Base-by-base conservation (phyloP, 2,888 invertebrate species). In the Margaritifera margaritifera region DNA sequence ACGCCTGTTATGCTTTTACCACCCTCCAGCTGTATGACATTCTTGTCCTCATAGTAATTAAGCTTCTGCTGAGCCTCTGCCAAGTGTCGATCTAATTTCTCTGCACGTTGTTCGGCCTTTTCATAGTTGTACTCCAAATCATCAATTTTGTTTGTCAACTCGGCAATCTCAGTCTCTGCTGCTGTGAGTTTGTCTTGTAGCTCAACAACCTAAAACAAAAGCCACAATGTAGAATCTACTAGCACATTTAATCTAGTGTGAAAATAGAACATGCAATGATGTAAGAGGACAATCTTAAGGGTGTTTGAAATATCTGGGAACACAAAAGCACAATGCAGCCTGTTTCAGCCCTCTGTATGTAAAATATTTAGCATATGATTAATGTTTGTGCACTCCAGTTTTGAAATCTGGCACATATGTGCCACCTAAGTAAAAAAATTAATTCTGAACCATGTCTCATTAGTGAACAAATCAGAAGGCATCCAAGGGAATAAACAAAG, bases 31-130 rank as follows among this genome's bases (percentile, higher is more conserved):
- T 86, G 80, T 60, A 84, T 80, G 6, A 81, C 81, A 63, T 83
- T 81, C 19, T 85, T 86, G 77, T 87, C 87, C 78, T 88, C 84
- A 78, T 86, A 87, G 62, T 84, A 85, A 79, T 82, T 82, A 59
- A 97, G 90, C 86, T 97, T 97, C 88, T 96, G 96, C 68, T 96
- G 94, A 20, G 97, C 96, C 88, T 98, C 98, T 0, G 96, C 95
- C 69, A 98, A 91, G 90, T 96, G 96, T 84, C 96, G 95, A 88
- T 97, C 97, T 24, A 97, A 90, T 88, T 97, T 97, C 88, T 97
- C 96, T 88, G 96, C 96, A 64, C 96, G 93, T 53, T 94, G 94
- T 52, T 84, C 86, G 1, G 89, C 83, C 55, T 88, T 88, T 60
- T 89, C 88, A 64, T 86, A 80, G 66, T 90, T 87, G 74, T 89